Evolutionary conservation across 2,797 vertebrate species (phyloP).

Genomic region (Oryzias sinensis): DNA sequence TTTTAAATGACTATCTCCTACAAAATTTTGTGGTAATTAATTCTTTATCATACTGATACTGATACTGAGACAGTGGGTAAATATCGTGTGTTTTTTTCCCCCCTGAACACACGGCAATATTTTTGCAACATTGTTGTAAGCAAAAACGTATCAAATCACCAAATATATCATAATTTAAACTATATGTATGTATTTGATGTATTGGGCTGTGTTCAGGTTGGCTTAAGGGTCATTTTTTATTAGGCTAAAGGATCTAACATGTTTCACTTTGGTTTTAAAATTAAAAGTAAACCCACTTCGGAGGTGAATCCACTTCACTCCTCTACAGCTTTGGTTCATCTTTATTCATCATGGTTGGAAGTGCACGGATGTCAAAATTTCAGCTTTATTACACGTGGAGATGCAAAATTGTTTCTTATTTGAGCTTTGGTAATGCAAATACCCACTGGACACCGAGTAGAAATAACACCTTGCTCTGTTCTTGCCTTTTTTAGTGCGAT

Average conservation of each 20-base stretch:
- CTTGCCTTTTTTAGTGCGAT: slow-evolving; percentile 9
- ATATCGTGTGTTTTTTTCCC: too few species aligned
- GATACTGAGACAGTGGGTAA: too few species aligned
- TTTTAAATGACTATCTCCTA: too few species aligned
- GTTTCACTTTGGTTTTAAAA: slow-evolving; percentile 72
- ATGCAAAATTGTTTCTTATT: slow-evolving; percentile 79
- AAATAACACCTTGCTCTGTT: slow-evolving; percentile 26
- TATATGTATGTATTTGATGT: too few species aligned
- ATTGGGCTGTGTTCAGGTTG: too few species aligned
- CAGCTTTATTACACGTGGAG: slow-evolving; percentile 68
- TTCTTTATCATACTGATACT: too few species aligned
- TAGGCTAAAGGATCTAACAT: background rate
- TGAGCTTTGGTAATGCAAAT: slow-evolving; percentile 52
- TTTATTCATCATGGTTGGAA: slow-evolving; percentile 84
- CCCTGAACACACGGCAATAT: too few species aligned
- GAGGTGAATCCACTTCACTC: slow-evolving; percentile 73
- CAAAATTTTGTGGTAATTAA: too few species aligned
- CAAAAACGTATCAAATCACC: too few species aligned
- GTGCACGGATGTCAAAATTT: slow-evolving; percentile 69
- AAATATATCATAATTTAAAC: too few species aligned
- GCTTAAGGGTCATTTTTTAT: too few species aligned
- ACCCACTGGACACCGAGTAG: slow-evolving; percentile 24
- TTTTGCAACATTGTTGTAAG: too few species aligned
- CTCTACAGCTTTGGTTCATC: slow-evolving; percentile 65
- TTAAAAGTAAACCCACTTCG: slow-evolving; percentile 55